Evolutionary conservation across 2,888 invertebrate species (phyloP).

Genomic region (Mylabris sibirica): DNA sequence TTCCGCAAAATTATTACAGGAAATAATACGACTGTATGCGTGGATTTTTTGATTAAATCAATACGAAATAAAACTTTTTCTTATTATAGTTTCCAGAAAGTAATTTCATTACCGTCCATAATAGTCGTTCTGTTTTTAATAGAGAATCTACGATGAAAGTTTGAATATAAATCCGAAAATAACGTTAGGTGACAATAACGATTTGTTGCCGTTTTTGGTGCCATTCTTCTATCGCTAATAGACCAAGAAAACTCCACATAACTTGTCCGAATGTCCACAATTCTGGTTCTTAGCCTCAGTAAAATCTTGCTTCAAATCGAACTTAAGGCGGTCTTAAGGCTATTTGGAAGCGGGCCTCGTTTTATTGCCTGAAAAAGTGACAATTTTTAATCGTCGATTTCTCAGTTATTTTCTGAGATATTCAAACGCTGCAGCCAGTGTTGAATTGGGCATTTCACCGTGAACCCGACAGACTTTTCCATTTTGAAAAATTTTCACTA

Average conservation of each 20-base stretch:
- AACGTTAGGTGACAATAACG: conserved; percentile 53
- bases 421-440: too few relatives aligned
- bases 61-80: conserved; percentile 29
- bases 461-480: too few relatives aligned
- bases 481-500: too few relatives aligned
- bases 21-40: neutral
- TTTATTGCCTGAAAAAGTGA: too few relatives aligned
- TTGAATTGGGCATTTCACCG: too few relatives aligned
- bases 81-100: conserved; percentile 35
- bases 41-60: neutral
- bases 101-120: conserved; percentile 38
- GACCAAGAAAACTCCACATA: conserved; percentile 52
- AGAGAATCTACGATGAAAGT: conserved; percentile 48
- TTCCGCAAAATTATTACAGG: neutral
- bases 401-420: too few relatives aligned
- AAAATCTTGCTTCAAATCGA: too few relatives aligned
- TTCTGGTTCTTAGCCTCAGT: too few relatives aligned
- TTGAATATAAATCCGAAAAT: conserved; percentile 50
- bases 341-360: too few relatives aligned
- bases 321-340: too few relatives aligned
- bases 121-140: conserved; percentile 41
- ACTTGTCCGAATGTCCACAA: conserved; percentile 53
- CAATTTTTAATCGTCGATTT: too few relatives aligned
- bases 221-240: conserved; percentile 49
- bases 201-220: conserved; percentile 49